Conservation (phyloP, 2,888 invertebrate species). For the Choristoneura rosaceana region DNA sequence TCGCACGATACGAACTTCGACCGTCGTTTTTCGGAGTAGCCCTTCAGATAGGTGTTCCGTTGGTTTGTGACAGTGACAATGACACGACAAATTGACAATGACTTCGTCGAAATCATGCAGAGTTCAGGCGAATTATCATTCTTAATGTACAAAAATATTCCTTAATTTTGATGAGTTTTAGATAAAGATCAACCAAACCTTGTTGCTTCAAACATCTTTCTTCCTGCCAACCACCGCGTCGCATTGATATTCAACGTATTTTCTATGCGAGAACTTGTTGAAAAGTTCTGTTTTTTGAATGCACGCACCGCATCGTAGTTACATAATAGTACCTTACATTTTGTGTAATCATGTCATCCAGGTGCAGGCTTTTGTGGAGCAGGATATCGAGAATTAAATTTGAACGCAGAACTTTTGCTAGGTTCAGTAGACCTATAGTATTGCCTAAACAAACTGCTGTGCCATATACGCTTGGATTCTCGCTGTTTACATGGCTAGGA, state of each 20-base stretch:
- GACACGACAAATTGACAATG: too few relatives aligned
- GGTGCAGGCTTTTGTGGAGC: slow-evolving; percentile 59
- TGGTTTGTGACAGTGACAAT: background rate
- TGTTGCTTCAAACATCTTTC: background rate
- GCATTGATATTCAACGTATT: background rate
- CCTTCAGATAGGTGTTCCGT: too few relatives aligned
- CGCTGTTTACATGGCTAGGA: slow-evolving; percentile 86
- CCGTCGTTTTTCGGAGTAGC: too few relatives aligned
- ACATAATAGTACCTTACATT: background rate
- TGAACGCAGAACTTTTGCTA: slow-evolving; percentile 48
- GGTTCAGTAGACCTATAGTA: slow-evolving; percentile 35
- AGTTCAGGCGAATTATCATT: background rate
- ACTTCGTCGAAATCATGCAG: background rate
- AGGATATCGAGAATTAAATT: slow-evolving; percentile 55
- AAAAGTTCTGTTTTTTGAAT: too few relatives aligned
- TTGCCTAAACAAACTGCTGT: slow-evolving; percentile 44
- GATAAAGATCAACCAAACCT: background rate
- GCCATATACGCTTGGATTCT: slow-evolving; percentile 69
- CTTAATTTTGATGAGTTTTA: slow-evolving; percentile 4
- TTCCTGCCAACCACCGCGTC: background rate
- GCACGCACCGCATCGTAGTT: background rate
- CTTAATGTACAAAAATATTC: background rate
- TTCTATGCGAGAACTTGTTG: background rate
- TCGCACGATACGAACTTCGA: too few relatives aligned
- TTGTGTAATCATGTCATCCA: slow-evolving; percentile 58